Conservation (phyloP, 1,140 invertebrate genomes). For the Capitella teleta region DNA sequence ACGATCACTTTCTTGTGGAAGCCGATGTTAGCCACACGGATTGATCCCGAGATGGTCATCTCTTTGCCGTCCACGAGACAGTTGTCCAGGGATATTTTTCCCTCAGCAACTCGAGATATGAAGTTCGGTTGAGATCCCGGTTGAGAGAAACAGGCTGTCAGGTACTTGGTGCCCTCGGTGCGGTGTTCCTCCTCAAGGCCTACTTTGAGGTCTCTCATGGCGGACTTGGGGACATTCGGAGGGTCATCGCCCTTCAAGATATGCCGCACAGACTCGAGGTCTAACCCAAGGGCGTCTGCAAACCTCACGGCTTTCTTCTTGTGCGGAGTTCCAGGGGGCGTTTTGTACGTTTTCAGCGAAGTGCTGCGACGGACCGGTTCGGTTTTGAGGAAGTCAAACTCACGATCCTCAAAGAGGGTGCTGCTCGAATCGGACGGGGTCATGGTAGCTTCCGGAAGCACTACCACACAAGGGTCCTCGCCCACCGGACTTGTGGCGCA, state of each 20-base stretch:
- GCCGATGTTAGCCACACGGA: constrained; percentile 78
- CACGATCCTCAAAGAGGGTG: neutral
- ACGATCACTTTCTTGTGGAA: constrained; percentile 83
- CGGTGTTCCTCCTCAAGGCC: neutral
- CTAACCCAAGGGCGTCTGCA: constrained; percentile 83
- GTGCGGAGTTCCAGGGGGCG: constrained; percentile 58
- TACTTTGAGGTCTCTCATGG: constrained; percentile 27
- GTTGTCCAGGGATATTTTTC: constrained; percentile 73
- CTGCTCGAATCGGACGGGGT: too few relatives aligned
- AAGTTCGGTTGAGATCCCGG: constrained; percentile 65
- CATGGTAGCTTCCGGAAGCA: too few relatives aligned
- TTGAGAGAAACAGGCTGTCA: constrained; percentile 70
- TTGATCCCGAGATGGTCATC: constrained; percentile 65
- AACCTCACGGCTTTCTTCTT: constrained; percentile 90
- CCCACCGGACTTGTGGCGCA: too few relatives aligned
- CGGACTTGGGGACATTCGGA: constrained; percentile 35
- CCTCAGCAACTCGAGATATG: constrained; percentile 58
- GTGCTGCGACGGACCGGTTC: constrained; percentile 42
- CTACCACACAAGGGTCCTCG: too few relatives aligned
- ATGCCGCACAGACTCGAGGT: constrained; percentile 72
- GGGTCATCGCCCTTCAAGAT: constrained; percentile 35
- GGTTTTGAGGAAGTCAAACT: neutral
- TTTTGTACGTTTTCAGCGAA: constrained; percentile 80
- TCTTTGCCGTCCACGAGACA: constrained; percentile 51
- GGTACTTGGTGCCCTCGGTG: constrained; percentile 10